Evolutionary conservation across 2,797 vertebrate species (phyloP), one percentile per base, ranked within the genome.

Genomic region (Oophaga sylvatica): DNA sequence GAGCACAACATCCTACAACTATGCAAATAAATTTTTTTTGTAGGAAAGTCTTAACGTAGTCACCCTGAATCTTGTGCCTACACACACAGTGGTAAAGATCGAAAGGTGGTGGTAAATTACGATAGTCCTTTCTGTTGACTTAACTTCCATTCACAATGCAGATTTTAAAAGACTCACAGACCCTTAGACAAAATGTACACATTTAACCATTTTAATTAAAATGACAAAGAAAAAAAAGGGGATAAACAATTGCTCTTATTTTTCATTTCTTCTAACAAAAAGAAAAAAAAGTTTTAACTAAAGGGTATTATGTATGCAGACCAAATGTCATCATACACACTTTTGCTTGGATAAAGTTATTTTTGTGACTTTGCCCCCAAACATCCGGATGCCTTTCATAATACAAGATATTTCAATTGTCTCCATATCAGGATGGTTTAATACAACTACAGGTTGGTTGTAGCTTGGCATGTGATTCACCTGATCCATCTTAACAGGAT

Each of bases 381-480:
- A 95, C 85, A 94, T 95, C 81, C 94, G 94, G 73, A 95, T 94
- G 10, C 94, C 92, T 90, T 95, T 95, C 94, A 96, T 95, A 20
- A 95, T 92, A 1, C 94, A 94, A 90, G 93, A 93, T 88, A 94
- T 92, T 90, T 96, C 95, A 3, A 94, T 91, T 0, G 93, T 91
- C 78, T 95, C 96, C 1, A 97, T 96, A 19, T 96, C 97, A 0
- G 97, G 97, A 80, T 99, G 98, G 91, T 99, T 99, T 60, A 99
- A 93, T 79, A 99, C 97, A 26, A 99, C 97, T 88, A 99, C 97
- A 0, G 98, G 98, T 91, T 99, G 98, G 92, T 97, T 95, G 20
- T 95, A 96, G 35, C 96, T 94, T 17, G 98, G 98, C 0, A 93
- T 95, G 71, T 96, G 97, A 83, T 98, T 96, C 78, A 93, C 90